A percentile compares a stretch with the other conserved stretches of the same genome.
Evolutionary conservation across 2,113 vertebrate genomes (phyloP).

Genomic region (Saimiri boliviensis): DNA sequence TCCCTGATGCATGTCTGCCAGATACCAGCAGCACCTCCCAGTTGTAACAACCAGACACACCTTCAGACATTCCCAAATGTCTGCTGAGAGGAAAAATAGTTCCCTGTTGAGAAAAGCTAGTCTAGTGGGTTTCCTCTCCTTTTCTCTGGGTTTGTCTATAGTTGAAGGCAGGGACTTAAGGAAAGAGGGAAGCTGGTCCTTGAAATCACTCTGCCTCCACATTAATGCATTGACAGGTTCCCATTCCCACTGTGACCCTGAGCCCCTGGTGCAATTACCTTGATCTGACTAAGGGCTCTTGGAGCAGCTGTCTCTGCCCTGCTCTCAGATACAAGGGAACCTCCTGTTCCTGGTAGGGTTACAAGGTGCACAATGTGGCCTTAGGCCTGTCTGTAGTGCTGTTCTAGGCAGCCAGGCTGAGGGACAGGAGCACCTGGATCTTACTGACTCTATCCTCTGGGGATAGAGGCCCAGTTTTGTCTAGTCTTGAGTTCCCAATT

Average conservation of each 20-base stretch:
- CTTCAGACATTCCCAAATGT: neutral
- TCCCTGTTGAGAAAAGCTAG: neutral
- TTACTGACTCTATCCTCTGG: neutral
- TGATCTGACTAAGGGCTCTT: neutral
- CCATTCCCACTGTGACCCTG: neutral
- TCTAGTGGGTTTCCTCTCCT: neutral
- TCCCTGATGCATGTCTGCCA: neutral
- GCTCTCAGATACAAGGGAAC: neutral
- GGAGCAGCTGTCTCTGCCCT: neutral
- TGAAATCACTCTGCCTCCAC: neutral
- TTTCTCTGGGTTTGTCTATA: neutral
- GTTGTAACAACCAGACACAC: neutral
- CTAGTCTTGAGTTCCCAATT: neutral
- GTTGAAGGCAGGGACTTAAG: neutral
- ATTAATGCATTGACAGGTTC: neutral
- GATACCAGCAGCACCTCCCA: neutral
- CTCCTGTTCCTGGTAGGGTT: neutral
- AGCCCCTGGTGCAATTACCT: neutral
- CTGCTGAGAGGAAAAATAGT: neutral
- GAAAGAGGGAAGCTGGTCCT: neutral
- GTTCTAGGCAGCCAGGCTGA: neutral
- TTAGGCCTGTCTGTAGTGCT: neutral
- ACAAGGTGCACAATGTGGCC: neutral
- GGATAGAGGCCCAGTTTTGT: neutral
- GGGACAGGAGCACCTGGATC: neutral